phyloP scores from a whole-genome alignment of 2,888 invertebrate species.

The Standfussiana lucernea region DNA sequence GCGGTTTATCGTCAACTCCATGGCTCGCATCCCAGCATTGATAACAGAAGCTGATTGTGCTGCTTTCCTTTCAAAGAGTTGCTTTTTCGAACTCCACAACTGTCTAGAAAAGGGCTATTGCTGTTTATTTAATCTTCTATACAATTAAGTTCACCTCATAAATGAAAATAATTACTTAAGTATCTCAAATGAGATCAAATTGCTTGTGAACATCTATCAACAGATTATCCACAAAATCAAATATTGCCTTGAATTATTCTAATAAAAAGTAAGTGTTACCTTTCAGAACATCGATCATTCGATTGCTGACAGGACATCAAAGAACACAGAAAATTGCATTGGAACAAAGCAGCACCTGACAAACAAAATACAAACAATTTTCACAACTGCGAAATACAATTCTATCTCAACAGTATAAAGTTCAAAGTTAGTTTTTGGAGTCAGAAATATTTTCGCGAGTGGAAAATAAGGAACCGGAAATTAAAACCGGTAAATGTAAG shows the following conservation, averaged over 20 bases:
- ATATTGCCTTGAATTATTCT: conserved; percentile 11
- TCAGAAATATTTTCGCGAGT: conserved; percentile 11
- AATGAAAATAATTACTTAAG: conserved; percentile 21
- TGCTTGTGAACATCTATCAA: conserved; percentile 9
- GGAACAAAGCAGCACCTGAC: conserved; percentile 19
- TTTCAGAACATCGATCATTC: conserved; percentile 40
- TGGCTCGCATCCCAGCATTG: not conserved
- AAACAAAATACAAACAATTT: conserved; percentile 28
- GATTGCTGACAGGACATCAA: conserved; percentile 46
- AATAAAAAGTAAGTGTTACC: conserved; percentile 39
- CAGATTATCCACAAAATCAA: conserved; percentile 11
- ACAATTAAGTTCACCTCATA: too few species aligned
- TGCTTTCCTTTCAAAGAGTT: not conserved
- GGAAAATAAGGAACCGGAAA: conserved; percentile 61
- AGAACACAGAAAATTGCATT: conserved; percentile 42
- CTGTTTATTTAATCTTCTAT: not conserved
- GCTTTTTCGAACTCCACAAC: not conserved
- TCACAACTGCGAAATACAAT: not conserved
- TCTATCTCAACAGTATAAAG: not conserved
- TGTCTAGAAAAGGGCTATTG: not conserved
- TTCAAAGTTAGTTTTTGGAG: conserved; percentile 2
- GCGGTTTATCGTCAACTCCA: too few species aligned
- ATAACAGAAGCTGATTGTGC: not conserved
- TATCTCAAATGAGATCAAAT: conserved; percentile 17
- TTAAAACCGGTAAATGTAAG: conserved; percentile 71